phyloP scores from a whole-genome alignment of 1,140 invertebrate species.

The Periplaneta americana region DNA sequence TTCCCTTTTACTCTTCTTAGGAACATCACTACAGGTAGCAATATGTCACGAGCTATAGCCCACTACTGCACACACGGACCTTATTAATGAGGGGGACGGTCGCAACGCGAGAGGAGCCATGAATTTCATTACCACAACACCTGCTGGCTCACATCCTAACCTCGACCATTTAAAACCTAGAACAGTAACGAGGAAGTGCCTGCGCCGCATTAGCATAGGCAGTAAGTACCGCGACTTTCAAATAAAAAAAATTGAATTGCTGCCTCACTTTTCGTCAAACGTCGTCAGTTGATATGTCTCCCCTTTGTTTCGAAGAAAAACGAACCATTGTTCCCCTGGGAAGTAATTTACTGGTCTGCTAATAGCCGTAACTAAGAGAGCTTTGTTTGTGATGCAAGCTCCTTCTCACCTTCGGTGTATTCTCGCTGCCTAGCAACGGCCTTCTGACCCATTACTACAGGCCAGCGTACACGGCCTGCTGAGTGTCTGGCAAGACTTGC shows the following conservation, averaged over 20 bases:
- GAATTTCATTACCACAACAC: neutral
- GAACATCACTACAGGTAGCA: too few relatives aligned
- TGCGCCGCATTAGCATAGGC: neutral
- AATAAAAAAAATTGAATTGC: neutral
- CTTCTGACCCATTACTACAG: too few relatives aligned
- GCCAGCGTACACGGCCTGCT: too few relatives aligned
- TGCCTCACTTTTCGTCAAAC: neutral
- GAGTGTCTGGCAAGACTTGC: too few relatives aligned
- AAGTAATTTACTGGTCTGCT: neutral
- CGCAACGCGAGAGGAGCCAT: neutral
- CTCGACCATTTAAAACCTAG: neutral
- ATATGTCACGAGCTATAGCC: too few relatives aligned
- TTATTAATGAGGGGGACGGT: neutral
- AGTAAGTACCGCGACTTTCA: neutral
- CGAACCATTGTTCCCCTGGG: neutral
- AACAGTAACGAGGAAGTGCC: neutral
- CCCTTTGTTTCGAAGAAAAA: neutral
- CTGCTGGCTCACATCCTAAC: neutral
- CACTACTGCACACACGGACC: too few relatives aligned
- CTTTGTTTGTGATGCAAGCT: too few relatives aligned
- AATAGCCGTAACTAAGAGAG: too few relatives aligned
- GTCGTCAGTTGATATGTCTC: neutral
- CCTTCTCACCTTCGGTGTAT: too few relatives aligned
- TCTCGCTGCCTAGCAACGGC: too few relatives aligned
- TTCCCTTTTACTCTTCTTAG: too few relatives aligned